A percentile compares a stretch with the other conserved stretches of the same genome.
These are phyloP conservation scores for Cettia cetti DNA, from an alignment of 2,113 vertebrate species.

Conservation along the genomic window DNA sequence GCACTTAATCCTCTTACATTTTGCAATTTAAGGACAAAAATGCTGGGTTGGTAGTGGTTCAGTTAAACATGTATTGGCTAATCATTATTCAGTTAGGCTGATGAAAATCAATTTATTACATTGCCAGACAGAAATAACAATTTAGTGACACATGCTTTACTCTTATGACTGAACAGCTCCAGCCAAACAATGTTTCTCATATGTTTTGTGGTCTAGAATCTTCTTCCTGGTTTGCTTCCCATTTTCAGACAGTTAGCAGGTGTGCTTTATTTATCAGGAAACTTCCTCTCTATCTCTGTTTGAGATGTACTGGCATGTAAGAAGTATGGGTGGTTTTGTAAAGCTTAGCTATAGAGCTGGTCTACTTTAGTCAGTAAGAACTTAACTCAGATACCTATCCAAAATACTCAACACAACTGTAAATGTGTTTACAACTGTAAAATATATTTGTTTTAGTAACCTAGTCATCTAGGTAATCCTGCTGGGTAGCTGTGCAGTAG, in stretches of 20 bases:
- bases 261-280: not conserved
- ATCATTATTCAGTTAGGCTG: not conserved
- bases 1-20: not conserved
- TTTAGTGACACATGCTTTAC: rapidly evolving
- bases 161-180: not conserved
- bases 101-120: not conserved
- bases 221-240: not conserved
- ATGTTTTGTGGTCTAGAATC: not conserved
- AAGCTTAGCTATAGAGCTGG: not conserved
- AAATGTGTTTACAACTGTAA: not conserved
- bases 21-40: not conserved
- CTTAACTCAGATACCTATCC: not conserved
- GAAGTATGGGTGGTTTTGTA: not conserved
- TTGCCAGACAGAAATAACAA: not conserved
- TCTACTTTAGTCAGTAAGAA: not conserved
- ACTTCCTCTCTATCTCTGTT: not conserved
- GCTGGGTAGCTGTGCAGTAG: not conserved
- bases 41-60: not conserved
- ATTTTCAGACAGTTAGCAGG: not conserved
- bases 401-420: not conserved
- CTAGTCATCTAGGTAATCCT: not conserved
- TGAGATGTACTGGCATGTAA: not conserved
- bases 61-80: not conserved
- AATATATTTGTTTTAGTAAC: not conserved
- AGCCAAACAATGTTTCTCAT: not conserved